These are phyloP conservation scores for Turnix velox DNA, from an alignment of 2,113 vertebrate species.

Conservation along the genomic window DNA sequence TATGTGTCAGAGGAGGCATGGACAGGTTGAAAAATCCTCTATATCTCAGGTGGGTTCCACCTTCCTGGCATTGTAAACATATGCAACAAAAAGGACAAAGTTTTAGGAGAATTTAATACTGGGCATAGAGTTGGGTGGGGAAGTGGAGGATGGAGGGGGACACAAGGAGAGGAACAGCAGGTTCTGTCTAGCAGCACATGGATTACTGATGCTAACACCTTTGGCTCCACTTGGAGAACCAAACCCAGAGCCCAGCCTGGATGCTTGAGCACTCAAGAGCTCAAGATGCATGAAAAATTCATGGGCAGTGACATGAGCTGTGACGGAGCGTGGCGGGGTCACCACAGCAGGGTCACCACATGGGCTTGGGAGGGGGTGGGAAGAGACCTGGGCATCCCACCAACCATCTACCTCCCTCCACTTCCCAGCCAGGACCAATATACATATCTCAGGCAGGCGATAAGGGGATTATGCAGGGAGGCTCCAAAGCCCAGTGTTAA, in stretches of 20 bases:
- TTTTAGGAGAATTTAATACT: neutral
- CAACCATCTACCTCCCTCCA: neutral
- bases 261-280: neutral
- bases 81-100: rapidly evolving
- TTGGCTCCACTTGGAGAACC: neutral
- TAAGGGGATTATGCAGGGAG: slow-evolving; percentile 31
- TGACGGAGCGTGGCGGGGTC: neutral
- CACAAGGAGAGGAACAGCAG: rapidly evolving
- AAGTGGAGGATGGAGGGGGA: neutral
- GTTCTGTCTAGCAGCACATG: rapidly evolving
- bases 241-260: neutral
- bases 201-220: neutral
- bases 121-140: rapidly evolving
- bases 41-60: neutral
- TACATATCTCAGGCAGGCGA: neutral
- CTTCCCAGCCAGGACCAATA: neutral
- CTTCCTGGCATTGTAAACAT: neutral
- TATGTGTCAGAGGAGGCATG: rapidly evolving
- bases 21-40: neutral
- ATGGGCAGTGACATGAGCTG: neutral
- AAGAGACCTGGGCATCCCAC: neutral
- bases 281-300: neutral
- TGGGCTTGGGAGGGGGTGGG: neutral
- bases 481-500: neutral
- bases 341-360: neutral